Base-by-base conservation (phyloP, 2,888 invertebrate species). In the Lissocephala sabroskyi region DNA sequence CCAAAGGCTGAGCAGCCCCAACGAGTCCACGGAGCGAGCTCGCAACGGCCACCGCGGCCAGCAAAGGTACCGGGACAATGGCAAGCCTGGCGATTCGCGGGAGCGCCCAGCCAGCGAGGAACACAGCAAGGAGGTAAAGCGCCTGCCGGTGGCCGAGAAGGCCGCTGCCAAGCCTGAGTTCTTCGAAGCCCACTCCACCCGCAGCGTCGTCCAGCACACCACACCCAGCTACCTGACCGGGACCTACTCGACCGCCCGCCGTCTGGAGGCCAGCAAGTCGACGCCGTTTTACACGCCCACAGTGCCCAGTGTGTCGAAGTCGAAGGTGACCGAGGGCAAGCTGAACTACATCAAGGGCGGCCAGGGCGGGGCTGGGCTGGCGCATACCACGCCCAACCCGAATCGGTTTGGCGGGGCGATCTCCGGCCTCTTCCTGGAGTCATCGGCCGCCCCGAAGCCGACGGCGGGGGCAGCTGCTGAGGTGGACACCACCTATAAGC, bases 251-350 rank as follows among this genome's bases (percentile, higher is more conserved):
- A 84, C 84, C 0, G 83, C 80, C 1, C 64, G 83, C 13, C 76
- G 79, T 5, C 41, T 83, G 7, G 84, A 84, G 17, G 65, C 79
- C 1, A 82, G 82, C 14, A 74, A 81, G 14, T 76, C 82, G 2
- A 83, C 85, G 0, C 84, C 85, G 1, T 85, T 78, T 57, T 85
- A 85, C 43, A 85, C 85, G 2, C 85, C 85, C 16, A 85, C 85
- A 0, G 79, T 85, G 19, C 84, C 84, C 7, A 74, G 80, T 1
- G 56, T 84, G 1, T 32, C 53, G 3, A 81, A 78, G 41, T 53
- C 65, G 2, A 82, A 79, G 42, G 55, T 61, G 26, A 79, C 77
- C 1, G 81, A 82, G 13, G 70, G 78, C 0, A 81, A 76, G 44
- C 56, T 58, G 0, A 70, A 66, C 40, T 77, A 76, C 26, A 57